Evolutionary conservation across 2,797 vertebrate species (phyloP), one percentile per base, ranked within the genome.

Genomic region (Microctenopoma lineatum): DNA sequence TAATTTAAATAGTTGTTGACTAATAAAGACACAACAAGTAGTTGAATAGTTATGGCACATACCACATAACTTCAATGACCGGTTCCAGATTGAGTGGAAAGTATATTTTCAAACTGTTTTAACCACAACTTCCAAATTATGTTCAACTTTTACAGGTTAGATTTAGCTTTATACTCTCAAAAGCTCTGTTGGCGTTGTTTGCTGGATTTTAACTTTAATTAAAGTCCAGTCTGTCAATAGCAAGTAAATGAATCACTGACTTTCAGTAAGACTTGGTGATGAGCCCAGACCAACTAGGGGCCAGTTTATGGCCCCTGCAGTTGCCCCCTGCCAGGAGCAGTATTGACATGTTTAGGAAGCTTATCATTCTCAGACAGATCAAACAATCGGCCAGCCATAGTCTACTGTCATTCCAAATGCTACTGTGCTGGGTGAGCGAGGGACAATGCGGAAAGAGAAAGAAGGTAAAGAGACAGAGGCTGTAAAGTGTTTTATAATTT

Each of bases 301-400:
- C 54, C 64, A 64, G 68, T 56, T 67, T 25, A 21, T 11, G 47
- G 69, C 38, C 65, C 59, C 36, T 67, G 45, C 38, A 65, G 59
- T 54, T 34, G 58, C 67, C 66, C 53, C 60, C 55, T 60, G 58
- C 71, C 81, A 77, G 47, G 18, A 55, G 45, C 32, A 47, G 56
- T 54, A 60, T 57, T 77, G 70, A 81, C 75, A 81, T 70, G 63
- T 72, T 78, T 66, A 59, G 55, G 60, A 56, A 73, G 73, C 70
- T 89, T 81, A 85, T 89, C 77, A 21, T 65, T 58, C 58, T 65
- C 71, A 53, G 69, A 60, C 84, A 87, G 77, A 67, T 63, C 69
- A 61, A 68, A 74, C 73, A 69, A 66, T 58, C 56, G 9, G 36
- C 42, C 60, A 14, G 72, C 68, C 64, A 29, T 68, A 58, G 50